These are phyloP conservation scores for Listrodromus nycthemerus DNA, from an alignment of 2,888 invertebrate genomes.

Conservation along the genomic window DNA sequence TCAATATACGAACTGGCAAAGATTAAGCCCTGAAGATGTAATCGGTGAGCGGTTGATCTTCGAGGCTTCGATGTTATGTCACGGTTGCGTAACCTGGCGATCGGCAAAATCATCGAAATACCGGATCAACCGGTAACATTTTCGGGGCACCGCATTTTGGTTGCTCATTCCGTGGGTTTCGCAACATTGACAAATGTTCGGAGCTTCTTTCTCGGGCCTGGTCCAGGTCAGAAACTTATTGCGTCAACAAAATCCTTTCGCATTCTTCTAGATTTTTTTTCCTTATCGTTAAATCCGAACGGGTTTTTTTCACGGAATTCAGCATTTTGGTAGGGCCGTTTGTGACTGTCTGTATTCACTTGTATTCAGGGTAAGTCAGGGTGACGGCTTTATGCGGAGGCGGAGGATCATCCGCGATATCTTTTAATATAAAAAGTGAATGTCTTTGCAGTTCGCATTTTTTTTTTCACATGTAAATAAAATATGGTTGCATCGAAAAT, in stretches of 20 bases:
- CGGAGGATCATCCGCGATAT: too few relatives aligned
- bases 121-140: slow-evolving; percentile 46
- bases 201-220: slow-evolving; percentile 36
- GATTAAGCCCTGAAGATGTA: slow-evolving; percentile 35
- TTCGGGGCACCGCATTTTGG: slow-evolving; percentile 49
- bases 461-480: too few relatives aligned
- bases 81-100: slow-evolving; percentile 51
- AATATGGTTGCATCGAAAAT: too few relatives aligned
- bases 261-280: neutral
- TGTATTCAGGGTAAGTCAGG: neutral
- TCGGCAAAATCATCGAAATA: slow-evolving; percentile 24
- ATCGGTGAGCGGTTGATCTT: neutral
- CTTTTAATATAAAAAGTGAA: too few relatives aligned
- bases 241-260: slow-evolving; percentile 38
- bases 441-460: too few relatives aligned
- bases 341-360: neutral
- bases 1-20: slow-evolving; percentile 20
- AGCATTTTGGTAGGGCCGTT: neutral
- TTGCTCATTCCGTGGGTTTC: slow-evolving; percentile 48
- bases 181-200: slow-evolving; percentile 59
- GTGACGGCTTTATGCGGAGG: too few relatives aligned
- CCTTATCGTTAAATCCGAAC: neutral
- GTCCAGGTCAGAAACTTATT: slow-evolving; percentile 55
- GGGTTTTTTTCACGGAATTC: neutral
- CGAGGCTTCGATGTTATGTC: slow-evolving; percentile 28